phyloP scores from a whole-genome alignment of 2,113 vertebrate genomes.

The Propithecus coquereli region DNA sequence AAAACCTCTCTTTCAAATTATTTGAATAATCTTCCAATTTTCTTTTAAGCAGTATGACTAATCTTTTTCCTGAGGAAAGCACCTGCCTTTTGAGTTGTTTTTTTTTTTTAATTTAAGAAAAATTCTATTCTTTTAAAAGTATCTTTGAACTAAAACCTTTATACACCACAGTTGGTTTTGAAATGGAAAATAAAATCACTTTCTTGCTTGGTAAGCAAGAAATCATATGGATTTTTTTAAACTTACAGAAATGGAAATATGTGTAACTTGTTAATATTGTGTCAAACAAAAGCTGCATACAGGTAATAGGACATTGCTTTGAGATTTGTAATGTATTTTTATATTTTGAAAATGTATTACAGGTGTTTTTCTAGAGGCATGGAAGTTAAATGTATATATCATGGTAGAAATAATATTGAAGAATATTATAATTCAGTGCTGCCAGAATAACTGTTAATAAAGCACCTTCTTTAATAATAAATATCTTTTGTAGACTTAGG shows the following conservation, averaged over 20 bases:
- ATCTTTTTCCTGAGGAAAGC: constrained; percentile 75
- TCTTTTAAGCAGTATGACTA: constrained; percentile 76
- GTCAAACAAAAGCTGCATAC: constrained; percentile 87
- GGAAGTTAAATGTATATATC: constrained; percentile 90
- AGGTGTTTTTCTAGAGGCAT: constrained; percentile 92
- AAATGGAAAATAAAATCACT: constrained; percentile 86
- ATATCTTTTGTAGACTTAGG: constrained; percentile 83
- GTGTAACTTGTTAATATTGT: constrained; percentile 88
- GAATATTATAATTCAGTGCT: constrained; percentile 87
- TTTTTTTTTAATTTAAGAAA: constrained; percentile 84
- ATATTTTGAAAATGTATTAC: constrained; percentile 92
- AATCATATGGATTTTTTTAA: constrained; percentile 84
- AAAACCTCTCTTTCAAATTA: constrained; percentile 79
- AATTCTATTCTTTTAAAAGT: constrained; percentile 80
- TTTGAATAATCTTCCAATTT: constrained; percentile 78
- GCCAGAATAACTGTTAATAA: constrained; percentile 87
- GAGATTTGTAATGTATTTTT: constrained; percentile 99
- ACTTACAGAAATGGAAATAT: constrained; percentile 85
- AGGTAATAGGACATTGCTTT: constrained; percentile 88
- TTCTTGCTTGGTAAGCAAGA: constrained; percentile 88
- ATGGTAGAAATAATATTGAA: constrained; percentile 89
- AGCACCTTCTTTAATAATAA: constrained; percentile 89
- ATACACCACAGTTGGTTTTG: constrained; percentile 89
- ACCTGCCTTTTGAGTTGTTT: constrained; percentile 76
- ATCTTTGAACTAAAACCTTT: constrained; percentile 86